phyloP scores from a whole-genome alignment of 2,113 vertebrate species.

The Bubalus kerabau region DNA sequence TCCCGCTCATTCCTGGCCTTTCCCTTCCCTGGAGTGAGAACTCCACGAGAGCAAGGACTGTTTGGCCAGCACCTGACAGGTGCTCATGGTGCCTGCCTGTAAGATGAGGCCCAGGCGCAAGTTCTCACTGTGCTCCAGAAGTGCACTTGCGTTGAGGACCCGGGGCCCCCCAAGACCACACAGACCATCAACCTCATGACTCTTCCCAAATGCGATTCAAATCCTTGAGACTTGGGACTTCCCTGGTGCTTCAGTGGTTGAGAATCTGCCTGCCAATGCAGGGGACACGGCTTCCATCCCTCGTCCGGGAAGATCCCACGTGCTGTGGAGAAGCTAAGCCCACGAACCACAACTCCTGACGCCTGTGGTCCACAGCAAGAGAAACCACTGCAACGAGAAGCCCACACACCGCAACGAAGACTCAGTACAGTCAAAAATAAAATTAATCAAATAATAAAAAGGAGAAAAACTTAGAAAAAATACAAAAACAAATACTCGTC shows the following conservation, averaged over 20 bases:
- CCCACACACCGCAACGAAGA: neutral
- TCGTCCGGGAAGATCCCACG: neutral
- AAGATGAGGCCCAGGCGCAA: neutral
- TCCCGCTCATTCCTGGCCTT: neutral
- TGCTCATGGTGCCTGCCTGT: neutral
- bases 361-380: neutral
- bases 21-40: neutral
- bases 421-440: neutral
- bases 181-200: neutral
- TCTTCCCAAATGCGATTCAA: neutral
- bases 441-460: neutral
- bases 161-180: neutral
- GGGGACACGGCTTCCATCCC: fast-evolving
- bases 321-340: neutral
- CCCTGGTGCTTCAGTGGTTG: neutral
- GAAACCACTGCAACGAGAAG: neutral
- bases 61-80: neutral
- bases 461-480: neutral
- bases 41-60: neutral
- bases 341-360: neutral
- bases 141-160: too few relatives aligned
- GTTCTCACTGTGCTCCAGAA: neutral
- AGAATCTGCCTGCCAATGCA: neutral
- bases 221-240: neutral
- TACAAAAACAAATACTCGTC: neutral